A percentile compares a stretch with the other conserved stretches of the same genome.
Conservation (phyloP, 2,888 invertebrate species). For the Isotomurus palustris region DNA sequence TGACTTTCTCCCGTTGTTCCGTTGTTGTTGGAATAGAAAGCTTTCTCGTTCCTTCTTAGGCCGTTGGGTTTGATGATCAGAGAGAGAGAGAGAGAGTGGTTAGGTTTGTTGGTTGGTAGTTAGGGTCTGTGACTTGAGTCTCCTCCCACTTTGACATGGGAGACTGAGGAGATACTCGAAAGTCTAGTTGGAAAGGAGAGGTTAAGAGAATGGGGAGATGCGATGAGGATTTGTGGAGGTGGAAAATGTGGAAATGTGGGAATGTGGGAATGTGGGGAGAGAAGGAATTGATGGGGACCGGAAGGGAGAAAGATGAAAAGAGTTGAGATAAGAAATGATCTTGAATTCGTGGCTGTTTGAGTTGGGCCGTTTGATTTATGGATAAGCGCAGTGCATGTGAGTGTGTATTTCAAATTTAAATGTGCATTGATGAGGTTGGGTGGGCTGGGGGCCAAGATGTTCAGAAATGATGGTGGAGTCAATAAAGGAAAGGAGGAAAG, state of each 20-base stretch:
- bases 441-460: slow-evolving; percentile 35
- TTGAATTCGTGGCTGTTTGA: neutral
- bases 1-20: too few relatives aligned
- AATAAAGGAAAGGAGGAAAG: slow-evolving; percentile 28
- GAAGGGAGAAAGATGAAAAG: slow-evolving; percentile 13
- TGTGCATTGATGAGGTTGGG: slow-evolving; percentile 22
- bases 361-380: slow-evolving; percentile 12
- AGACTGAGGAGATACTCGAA: too few relatives aligned
- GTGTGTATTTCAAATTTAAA: slow-evolving; percentile 39
- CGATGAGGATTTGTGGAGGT: slow-evolving; percentile 1
- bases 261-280: neutral
- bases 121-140: too few relatives aligned
- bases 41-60: too few relatives aligned
- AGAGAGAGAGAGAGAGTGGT: too few relatives aligned
- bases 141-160: too few relatives aligned
- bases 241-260: neutral
- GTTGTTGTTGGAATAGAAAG: too few relatives aligned
- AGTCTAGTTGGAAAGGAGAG: too few relatives aligned
- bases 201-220: slow-evolving; percentile 10
- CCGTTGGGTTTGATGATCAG: too few relatives aligned
- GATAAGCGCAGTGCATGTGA: slow-evolving; percentile 6
- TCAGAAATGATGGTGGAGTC: slow-evolving; percentile 31
- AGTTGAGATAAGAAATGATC: slow-evolving; percentile 1
- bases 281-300: slow-evolving; percentile 10
- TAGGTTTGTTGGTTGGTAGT: too few relatives aligned